A percentile compares a stretch with the other conserved stretches of the same genome.
Evolutionary conservation across 2,113 vertebrate genomes (phyloP).

Genomic region (Oriolus oriolus): DNA sequence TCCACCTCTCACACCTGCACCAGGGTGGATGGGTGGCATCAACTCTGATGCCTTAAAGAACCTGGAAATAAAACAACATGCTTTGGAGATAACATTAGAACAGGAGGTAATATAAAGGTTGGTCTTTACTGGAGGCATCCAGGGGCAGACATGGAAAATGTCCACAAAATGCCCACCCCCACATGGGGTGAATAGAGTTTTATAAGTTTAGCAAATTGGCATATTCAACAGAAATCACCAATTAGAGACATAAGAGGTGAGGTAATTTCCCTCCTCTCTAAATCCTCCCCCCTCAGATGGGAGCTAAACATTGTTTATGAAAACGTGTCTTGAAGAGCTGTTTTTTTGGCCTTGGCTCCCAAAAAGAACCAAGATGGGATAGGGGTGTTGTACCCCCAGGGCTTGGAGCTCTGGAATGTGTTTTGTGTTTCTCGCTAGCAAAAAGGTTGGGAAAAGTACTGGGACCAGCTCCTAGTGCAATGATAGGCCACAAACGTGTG

Average conservation of each 20-base stretch:
- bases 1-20: rapidly evolving
- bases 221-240: neutral
- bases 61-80: neutral
- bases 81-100: neutral
- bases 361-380: neutral
- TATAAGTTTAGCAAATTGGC: neutral
- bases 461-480: neutral
- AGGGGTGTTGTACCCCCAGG: too few species aligned
- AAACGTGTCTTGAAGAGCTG: neutral
- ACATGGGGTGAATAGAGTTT: neutral
- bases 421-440: neutral
- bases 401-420: neutral
- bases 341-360: neutral
- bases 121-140: neutral
- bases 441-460: neutral
- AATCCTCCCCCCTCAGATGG: neutral
- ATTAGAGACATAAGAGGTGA: neutral
- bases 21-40: rapidly evolving
- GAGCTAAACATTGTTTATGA: neutral
- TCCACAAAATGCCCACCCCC: neutral
- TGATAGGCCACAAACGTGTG: neutral
- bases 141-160: neutral
- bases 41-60: rapidly evolving
- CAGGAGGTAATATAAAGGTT: neutral
- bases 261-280: neutral